These are phyloP conservation scores for Dicrurus megarhynchus DNA, from an alignment of 2,113 vertebrate genomes.

Conservation along the genomic window DNA sequence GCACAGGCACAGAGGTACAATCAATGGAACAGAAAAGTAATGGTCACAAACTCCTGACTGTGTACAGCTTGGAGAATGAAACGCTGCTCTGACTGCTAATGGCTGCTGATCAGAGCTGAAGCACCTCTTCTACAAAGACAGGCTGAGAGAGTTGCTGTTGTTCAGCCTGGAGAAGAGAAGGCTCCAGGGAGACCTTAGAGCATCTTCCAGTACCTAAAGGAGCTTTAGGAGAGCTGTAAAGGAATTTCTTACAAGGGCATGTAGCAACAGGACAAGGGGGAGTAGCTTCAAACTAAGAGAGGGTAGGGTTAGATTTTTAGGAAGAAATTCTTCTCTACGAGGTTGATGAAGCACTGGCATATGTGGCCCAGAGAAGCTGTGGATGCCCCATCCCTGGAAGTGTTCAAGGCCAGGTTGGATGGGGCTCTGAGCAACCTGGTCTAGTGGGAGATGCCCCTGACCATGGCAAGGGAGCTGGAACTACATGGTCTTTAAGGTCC, in stretches of 20 bases:
- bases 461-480: not conserved
- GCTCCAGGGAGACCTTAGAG: not conserved
- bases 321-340: not conserved
- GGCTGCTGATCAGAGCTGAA: not conserved
- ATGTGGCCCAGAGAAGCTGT: not conserved
- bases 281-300: not conserved
- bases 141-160: not conserved
- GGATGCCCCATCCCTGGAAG: not conserved
- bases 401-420: not conserved
- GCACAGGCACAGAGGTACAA: fast-evolving
- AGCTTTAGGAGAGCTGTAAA: not conserved
- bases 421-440: not conserved
- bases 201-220: not conserved
- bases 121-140: not conserved
- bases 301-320: not conserved
- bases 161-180: not conserved
- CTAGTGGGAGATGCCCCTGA: not conserved
- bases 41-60: not conserved
- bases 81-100: not conserved
- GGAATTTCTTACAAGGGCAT: not conserved
- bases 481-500: not conserved
- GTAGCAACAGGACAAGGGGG: not conserved
- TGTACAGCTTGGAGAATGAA: not conserved
- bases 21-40: not conserved
- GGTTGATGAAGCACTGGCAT: not conserved